Conservation (phyloP, 2,113 vertebrate species). For the Callaeas wilsoni region DNA sequence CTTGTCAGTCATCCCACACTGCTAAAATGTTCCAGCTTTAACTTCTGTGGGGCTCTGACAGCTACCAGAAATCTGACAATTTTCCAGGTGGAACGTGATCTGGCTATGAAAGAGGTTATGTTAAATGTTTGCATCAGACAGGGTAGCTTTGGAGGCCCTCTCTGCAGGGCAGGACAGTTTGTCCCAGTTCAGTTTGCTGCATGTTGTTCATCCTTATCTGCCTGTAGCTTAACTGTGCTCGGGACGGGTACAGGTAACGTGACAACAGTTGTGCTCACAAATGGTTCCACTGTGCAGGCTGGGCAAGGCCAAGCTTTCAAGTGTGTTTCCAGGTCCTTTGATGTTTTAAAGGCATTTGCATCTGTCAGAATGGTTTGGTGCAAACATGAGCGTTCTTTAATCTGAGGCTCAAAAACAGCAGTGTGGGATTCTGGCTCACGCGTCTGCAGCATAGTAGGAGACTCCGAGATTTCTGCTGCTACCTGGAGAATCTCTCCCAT, state of each 20-base stretch:
- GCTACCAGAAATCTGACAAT: not conserved
- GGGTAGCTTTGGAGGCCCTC: not conserved
- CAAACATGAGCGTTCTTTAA: slow-evolving; percentile 15
- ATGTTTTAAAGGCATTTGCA: slow-evolving; percentile 45
- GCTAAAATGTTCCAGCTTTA: not conserved
- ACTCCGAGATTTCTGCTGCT: not conserved
- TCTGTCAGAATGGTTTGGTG: slow-evolving; percentile 37
- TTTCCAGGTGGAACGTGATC: not conserved
- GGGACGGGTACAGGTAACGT: not conserved
- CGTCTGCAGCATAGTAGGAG: not conserved
- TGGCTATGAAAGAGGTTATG: not conserved
- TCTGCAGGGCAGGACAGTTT: not conserved
- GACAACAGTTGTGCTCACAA: not conserved
- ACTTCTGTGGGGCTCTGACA: not conserved
- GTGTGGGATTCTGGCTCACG: slow-evolving; percentile 1
- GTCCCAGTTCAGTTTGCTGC: not conserved
- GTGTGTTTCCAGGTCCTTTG: slow-evolving; percentile 6
- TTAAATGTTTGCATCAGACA: not conserved
- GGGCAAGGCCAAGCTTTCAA: slow-evolving; percentile 21
- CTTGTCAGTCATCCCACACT: not conserved
- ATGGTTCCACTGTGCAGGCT: not conserved
- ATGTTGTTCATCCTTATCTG: not conserved
- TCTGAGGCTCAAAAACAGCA: not conserved
- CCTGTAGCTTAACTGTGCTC: not conserved
- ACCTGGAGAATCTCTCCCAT: not conserved